phyloP scores from a whole-genome alignment of 1,140 invertebrate genomes.

The Trissolcus basalis region DNA sequence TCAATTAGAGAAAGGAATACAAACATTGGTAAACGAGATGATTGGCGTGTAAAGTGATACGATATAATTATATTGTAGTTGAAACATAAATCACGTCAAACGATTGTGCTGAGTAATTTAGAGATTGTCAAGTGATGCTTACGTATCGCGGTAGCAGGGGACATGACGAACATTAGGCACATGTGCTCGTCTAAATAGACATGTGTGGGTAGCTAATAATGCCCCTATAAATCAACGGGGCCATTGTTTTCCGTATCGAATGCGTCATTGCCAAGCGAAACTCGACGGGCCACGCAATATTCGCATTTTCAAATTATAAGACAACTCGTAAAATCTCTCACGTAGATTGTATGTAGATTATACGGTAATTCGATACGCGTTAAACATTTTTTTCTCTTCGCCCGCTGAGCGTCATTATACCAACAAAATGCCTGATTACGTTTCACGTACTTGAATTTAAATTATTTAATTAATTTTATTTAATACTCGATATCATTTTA shows the following conservation, averaged over 20 bases:
- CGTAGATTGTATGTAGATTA: constrained; percentile 51
- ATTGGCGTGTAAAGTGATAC: constrained; percentile 41
- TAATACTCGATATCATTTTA: neutral
- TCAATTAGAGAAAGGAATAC: constrained; percentile 4
- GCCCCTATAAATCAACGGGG: constrained; percentile 54
- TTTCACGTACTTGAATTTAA: constrained; percentile 21
- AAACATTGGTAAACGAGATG: constrained; percentile 18
- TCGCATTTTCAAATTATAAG: constrained; percentile 47
- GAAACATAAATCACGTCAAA: constrained; percentile 46
- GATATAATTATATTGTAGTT: constrained; percentile 37
- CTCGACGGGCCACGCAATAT: constrained; percentile 45
- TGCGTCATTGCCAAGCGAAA: constrained; percentile 48
- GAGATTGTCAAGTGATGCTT: constrained; percentile 55
- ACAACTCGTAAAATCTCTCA: constrained; percentile 38
- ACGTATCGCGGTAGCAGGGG: constrained; percentile 52
- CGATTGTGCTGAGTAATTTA: constrained; percentile 54
- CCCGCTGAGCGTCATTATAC: constrained; percentile 19
- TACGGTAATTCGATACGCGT: constrained; percentile 36
- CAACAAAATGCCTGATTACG: constrained; percentile 41
- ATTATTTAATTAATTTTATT: constrained; percentile 2
- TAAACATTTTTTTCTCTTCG: constrained; percentile 29
- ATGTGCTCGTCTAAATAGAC: constrained; percentile 36
- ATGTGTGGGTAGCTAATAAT: constrained; percentile 53
- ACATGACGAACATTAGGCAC: constrained; percentile 53
- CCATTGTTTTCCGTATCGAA: constrained; percentile 55